These are phyloP conservation scores for Archips xylosteana DNA, from an alignment of 2,888 invertebrate species.

Conservation along the genomic window DNA sequence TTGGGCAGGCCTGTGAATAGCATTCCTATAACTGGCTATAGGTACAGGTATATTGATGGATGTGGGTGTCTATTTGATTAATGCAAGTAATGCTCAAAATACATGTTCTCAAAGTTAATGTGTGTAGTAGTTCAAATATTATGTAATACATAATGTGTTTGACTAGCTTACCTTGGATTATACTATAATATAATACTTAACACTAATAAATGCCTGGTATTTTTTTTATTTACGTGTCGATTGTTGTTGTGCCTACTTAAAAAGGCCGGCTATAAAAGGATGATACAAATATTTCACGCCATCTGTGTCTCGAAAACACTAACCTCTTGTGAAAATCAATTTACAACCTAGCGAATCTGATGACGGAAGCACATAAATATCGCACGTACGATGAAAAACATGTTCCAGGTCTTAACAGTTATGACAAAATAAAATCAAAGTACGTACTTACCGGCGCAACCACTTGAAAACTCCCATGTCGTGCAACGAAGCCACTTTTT, in stretches of 20 bases:
- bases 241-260: too few species aligned
- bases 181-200: too few species aligned
- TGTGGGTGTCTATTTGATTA: not conserved
- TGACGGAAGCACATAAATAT: not conserved
- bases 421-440: constrained; percentile 27
- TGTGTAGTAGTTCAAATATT: too few species aligned
- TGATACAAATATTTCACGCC: not conserved
- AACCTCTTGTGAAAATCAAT: not conserved
- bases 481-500: constrained; percentile 72
- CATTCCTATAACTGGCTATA: constrained; percentile 16
- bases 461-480: constrained; percentile 83
- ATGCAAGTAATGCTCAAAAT: too few species aligned
- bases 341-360: not conserved
- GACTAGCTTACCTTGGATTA: too few species aligned
- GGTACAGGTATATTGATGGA: not conserved
- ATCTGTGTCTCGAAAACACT: not conserved
- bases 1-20: constrained; percentile 25
- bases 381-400: not conserved
- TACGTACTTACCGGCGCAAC: constrained; percentile 79
- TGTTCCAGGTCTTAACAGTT: not conserved
- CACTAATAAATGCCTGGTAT: too few species aligned
- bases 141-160: too few species aligned
- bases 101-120: too few species aligned
- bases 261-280: not conserved
- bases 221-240: too few species aligned